These are phyloP conservation scores for Caerostris darwini DNA, from an alignment of 1,140 invertebrate species.

Conservation along the genomic window DNA sequence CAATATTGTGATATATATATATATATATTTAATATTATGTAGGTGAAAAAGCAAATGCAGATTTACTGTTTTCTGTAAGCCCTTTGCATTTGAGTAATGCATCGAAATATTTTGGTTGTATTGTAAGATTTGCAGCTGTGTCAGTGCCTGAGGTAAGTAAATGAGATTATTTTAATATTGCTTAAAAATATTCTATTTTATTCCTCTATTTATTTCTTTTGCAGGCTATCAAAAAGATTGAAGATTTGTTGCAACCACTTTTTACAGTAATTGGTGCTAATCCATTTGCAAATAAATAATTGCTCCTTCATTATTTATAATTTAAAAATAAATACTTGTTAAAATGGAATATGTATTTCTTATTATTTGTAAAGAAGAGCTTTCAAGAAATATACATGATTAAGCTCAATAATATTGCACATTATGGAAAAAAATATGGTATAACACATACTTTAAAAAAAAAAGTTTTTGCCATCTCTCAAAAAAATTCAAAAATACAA, in stretches of 20 bases:
- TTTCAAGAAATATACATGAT: too few species aligned
- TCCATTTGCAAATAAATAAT: constrained; percentile 67
- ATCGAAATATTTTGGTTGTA: constrained; percentile 35
- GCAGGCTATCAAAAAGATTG: constrained; percentile 60
- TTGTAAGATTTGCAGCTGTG: constrained; percentile 60
- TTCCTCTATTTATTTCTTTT: background rate
- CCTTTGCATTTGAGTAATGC: background rate
- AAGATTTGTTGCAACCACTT: constrained; percentile 45
- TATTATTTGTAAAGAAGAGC: too few species aligned
- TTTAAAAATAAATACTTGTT: background rate
- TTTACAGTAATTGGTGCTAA: constrained; percentile 55
- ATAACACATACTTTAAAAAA: too few species aligned
- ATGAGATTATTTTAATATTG: background rate
- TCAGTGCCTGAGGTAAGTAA: constrained; percentile 58
- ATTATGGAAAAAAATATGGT: too few species aligned
- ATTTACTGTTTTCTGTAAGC: constrained; percentile 48
- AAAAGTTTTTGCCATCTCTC: too few species aligned
- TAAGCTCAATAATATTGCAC: too few species aligned
- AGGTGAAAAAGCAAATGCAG: constrained; percentile 55
- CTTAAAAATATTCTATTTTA: background rate
- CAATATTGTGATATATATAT: background rate
- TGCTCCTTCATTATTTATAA: background rate
- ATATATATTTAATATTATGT: background rate
- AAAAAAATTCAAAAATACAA: too few species aligned
- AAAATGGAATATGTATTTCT: too few species aligned